Evolutionary conservation across 2,113 vertebrate genomes (phyloP).

Genomic region (Podiceps cristatus): DNA sequence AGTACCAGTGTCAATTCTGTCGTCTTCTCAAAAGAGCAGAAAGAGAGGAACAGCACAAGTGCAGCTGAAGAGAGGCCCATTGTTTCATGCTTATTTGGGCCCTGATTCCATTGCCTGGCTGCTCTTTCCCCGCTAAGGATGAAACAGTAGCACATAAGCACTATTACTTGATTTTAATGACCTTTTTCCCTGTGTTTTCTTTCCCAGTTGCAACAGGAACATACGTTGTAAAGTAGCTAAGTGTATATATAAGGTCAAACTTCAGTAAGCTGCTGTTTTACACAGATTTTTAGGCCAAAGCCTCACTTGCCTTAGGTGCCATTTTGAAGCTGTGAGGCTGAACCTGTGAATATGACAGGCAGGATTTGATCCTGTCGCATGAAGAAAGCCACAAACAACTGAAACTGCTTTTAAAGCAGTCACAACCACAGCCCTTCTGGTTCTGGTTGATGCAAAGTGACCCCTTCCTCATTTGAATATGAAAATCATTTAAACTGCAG

Average conservation of each 20-base stretch:
- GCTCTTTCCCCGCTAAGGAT: background rate
- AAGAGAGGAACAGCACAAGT: background rate
- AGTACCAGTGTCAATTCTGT: background rate
- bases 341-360: background rate
- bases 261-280: background rate
- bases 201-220: background rate
- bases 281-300: background rate
- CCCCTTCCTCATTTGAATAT: background rate
- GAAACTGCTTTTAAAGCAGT: background rate
- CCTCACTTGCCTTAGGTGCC: background rate
- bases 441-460: background rate
- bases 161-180: background rate
- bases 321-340: background rate
- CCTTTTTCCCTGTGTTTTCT: background rate
- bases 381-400: background rate
- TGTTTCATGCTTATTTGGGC: background rate
- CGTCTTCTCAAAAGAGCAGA: background rate
- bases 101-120: background rate
- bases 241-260: background rate
- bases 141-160: background rate
- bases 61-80: background rate
- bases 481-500: background rate
- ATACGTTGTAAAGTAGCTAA: background rate
- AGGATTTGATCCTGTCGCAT: background rate
- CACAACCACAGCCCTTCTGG: background rate